Conservation (phyloP, 2,113 vertebrate species). For the Alectura lathami region DNA sequence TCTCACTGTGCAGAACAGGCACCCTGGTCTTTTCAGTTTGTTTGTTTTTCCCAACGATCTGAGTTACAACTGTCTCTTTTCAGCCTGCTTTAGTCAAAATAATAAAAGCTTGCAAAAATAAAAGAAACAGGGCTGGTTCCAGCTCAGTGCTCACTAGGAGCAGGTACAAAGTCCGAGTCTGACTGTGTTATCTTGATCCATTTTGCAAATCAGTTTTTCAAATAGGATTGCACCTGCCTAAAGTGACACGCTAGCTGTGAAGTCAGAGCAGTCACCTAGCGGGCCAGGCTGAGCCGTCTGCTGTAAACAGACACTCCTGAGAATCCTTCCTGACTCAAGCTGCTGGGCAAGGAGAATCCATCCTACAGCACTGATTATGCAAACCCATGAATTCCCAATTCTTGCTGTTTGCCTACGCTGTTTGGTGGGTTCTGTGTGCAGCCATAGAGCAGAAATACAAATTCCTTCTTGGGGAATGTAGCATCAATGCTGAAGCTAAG, state of each 20-base stretch:
- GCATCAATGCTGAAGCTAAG: neutral
- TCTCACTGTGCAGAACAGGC: neutral
- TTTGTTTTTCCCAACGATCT: neutral
- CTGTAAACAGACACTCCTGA: neutral
- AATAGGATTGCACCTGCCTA: neutral
- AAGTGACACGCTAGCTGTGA: neutral
- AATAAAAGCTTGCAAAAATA: neutral
- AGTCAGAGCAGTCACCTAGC: neutral
- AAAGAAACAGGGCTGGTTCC: neutral
- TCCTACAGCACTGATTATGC: neutral
- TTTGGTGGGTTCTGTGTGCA: neutral
- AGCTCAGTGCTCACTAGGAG: neutral
- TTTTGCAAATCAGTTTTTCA: neutral
- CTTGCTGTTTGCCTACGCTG: neutral
- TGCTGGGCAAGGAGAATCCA: neutral
- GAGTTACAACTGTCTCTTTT: neutral
- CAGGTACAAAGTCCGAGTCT: neutral
- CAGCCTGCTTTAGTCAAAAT: neutral
- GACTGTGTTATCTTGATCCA: fast-evolving
- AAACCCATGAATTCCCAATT: neutral
- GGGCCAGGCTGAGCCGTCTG: neutral
- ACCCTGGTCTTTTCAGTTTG: neutral
- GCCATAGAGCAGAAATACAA: neutral
- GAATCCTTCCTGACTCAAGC: neutral
- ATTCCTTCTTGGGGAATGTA: neutral